Percentiles rank a stretch among this genome's conserved stretches.
These are phyloP conservation scores for Gavia stellata DNA, from an alignment of 2,113 vertebrate species.

Conservation along the genomic window DNA sequence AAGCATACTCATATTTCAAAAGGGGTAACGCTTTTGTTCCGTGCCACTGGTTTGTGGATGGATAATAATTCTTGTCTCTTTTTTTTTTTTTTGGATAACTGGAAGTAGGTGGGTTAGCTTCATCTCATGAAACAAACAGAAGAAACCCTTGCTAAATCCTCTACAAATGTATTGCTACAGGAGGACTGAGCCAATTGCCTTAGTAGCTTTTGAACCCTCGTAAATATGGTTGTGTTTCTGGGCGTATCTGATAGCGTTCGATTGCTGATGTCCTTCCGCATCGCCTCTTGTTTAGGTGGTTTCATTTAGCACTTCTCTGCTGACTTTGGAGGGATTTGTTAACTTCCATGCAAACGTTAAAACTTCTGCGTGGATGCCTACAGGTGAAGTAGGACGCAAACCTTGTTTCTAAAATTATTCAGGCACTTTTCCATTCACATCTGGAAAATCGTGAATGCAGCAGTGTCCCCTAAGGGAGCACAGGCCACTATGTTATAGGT, in stretches of 20 bases:
- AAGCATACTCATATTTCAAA: not conserved
- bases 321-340: not conserved
- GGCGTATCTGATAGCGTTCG: rapidly evolving
- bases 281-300: not conserved
- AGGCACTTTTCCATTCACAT: not conserved
- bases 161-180: not conserved
- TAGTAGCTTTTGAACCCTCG: not conserved
- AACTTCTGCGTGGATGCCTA: not conserved
- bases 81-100: not conserved
- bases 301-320: not conserved
- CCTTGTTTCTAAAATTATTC: not conserved
- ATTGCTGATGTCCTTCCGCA: not conserved
- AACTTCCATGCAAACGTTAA: not conserved
- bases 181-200: not conserved
- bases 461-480: not conserved
- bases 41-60: not conserved
- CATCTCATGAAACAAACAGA: not conserved
- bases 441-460: not conserved
- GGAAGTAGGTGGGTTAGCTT: not conserved
- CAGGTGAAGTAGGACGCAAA: not conserved
- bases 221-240: not conserved
- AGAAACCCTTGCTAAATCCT: not conserved
- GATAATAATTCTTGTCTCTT: not conserved
- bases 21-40: not conserved
- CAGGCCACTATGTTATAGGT: too few species aligned